Evolutionary conservation across 2,797 vertebrate species (phyloP), one percentile per base, ranked within the genome.

Genomic region (Artibeus jamaicensis): DNA sequence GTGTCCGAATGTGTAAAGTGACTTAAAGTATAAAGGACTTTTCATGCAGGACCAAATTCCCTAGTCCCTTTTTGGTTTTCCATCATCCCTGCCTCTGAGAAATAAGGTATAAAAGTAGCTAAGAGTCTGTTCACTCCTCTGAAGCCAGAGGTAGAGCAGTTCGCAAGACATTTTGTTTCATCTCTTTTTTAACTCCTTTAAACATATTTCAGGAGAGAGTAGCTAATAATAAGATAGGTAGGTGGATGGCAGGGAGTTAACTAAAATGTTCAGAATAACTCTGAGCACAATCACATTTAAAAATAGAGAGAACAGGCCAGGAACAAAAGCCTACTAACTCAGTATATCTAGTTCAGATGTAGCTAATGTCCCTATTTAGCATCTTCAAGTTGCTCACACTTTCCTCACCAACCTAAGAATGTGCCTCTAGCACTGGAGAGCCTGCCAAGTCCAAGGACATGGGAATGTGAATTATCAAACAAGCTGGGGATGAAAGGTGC

Each of bases 201-300:
- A 95, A 97, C 96, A 92, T 96, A 96, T 96, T 96, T 97, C 97
- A 95, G 89, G 93, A 95, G 95, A 96, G 76, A 83, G 86, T 81
- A 78, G 71, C 97, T 97, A 97, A 97, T 97, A 97, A 97, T 97
- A 97, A 95, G 88, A 96, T 85, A 96, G 96, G 94, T 96, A 97
- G 96, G 95, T 97, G 95, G 95, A 94, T 39, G 67, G 95, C 57
- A 79, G 93, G 86, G 92, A 97, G 94, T 96, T 98, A 96, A 96
- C 96, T 96, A 94, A 96, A 95, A 97, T 79, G 96, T 95, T 96
- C 96, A 97, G 94, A 97, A 97, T 97, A 97, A 91, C 89, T 96
- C 96, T 89, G 57, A 98, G 91, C 95, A 96, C 97, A 97, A 97
- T 97, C 94, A 93, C 86, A 93, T 93, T 97, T 97, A 97, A 97